phyloP scores from a whole-genome alignment of 2,797 vertebrate genomes.

The Hemitrygon akajei region DNA sequence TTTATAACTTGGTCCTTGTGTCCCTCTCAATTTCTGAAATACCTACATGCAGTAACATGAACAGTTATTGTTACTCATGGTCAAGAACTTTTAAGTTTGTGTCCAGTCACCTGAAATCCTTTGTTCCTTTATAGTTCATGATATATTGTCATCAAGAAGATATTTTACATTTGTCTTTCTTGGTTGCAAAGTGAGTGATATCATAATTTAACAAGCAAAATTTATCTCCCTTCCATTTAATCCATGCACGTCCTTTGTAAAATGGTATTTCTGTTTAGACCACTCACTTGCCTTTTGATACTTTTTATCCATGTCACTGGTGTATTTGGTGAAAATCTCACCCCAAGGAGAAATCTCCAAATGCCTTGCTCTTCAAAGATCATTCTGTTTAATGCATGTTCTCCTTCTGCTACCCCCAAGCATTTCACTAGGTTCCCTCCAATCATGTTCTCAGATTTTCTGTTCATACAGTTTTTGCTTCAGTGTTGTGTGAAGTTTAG shows the following conservation, averaged over 20 bases:
- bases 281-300: background rate
- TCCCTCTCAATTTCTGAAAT: background rate
- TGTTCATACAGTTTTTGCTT: background rate
- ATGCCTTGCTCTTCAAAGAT: background rate
- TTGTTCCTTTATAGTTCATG: background rate
- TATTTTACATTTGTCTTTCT: background rate
- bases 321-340: background rate
- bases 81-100: background rate
- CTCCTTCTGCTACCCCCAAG: background rate
- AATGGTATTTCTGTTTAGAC: background rate
- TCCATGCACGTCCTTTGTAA: background rate
- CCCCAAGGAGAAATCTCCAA: no score
- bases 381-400: background rate
- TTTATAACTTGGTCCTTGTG: background rate
- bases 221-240: background rate
- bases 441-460: background rate
- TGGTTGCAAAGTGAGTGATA: background rate
- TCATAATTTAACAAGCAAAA: background rate
- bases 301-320: background rate
- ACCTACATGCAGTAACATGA: background rate
- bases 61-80: background rate
- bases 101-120: background rate
- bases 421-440: no score
- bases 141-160: background rate
- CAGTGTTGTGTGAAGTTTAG: background rate